Conservation (phyloP, 1,140 invertebrate genomes). For the Drosophila orosa region DNA sequence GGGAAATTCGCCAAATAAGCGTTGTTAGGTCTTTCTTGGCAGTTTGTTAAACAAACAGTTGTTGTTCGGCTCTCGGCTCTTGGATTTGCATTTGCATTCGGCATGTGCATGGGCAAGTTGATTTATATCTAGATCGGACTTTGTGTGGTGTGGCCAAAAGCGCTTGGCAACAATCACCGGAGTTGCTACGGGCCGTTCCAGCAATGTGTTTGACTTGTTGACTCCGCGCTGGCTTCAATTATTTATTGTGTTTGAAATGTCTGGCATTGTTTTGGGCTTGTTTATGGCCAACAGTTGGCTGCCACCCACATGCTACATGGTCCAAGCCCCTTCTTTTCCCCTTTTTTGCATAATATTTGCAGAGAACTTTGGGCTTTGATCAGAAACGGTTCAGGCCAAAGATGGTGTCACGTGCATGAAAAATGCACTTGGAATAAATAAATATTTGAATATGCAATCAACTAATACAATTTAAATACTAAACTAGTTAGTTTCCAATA, state of each 20-base stretch:
- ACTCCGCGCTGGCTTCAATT: conserved; percentile 73
- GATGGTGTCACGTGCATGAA: conserved; percentile 32
- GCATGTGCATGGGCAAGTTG: conserved; percentile 60
- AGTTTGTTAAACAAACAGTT: conserved; percentile 19
- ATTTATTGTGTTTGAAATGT: conserved; percentile 78
- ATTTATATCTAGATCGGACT: conserved; percentile 70
- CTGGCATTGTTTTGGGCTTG: conserved; percentile 70
- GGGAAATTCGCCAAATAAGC: conserved; percentile 50
- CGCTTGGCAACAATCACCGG: conserved; percentile 62
- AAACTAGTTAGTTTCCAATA: not conserved
- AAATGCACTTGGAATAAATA: too few species aligned
- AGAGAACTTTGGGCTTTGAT: conserved; percentile 31
- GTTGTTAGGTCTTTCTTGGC: conserved; percentile 8
- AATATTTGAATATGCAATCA: not conserved
- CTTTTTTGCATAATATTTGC: conserved; percentile 52
- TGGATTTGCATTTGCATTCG: conserved; percentile 53
- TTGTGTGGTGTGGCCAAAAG: conserved; percentile 64
- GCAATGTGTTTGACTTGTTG: conserved; percentile 79
- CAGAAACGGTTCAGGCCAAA: conserved; percentile 14
- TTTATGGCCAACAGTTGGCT: conserved; percentile 63
- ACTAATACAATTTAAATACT: not conserved
- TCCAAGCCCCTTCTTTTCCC: conserved; percentile 7
- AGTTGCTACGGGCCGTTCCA: conserved; percentile 30
- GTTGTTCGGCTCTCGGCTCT: conserved; percentile 40
- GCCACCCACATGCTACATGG: conserved; percentile 36